Conservation (phyloP, 2,888 invertebrate species). For the Hymenopus coronatus region DNA sequence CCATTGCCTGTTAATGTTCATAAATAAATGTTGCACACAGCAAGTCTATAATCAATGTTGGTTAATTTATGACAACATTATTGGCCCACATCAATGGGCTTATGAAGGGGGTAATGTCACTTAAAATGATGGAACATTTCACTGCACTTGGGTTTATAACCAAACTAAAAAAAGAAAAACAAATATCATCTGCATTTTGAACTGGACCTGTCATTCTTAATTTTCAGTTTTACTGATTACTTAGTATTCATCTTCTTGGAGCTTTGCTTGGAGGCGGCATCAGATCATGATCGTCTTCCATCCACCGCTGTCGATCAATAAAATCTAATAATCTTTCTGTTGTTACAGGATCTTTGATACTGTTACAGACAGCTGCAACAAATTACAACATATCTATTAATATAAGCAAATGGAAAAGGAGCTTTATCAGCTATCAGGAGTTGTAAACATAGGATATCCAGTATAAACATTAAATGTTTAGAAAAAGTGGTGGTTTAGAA, state of each 20-base stretch:
- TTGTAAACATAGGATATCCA: too few species aligned
- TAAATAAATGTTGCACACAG: background rate
- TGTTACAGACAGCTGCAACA: conserved; percentile 73
- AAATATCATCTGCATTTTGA: background rate
- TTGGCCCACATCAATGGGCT: background rate
- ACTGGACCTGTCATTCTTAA: background rate
- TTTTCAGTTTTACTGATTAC: background rate
- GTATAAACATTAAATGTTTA: too few species aligned
- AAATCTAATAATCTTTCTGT: conserved; percentile 73
- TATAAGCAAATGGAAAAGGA: too few species aligned
- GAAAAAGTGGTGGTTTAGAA: too few species aligned
- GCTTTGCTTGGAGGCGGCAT: conserved; percentile 70
- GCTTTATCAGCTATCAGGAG: too few species aligned
- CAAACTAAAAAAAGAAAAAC: background rate
- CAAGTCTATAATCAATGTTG: background rate
- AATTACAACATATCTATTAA: conserved; percentile 32
- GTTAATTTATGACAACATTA: background rate
- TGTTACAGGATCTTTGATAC: conserved; percentile 82
- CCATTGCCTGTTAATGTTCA: background rate
- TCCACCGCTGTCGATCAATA: conserved; percentile 62
- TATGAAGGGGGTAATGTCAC: background rate
- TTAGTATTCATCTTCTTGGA: conserved; percentile 36
- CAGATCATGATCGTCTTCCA: conserved; percentile 58
- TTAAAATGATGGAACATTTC: background rate
- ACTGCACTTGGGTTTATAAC: background rate